A percentile compares a stretch with the other conserved stretches of the same genome.
These are phyloP conservation scores for Drosophila ohnishii DNA, from an alignment of 1,140 invertebrate species.

Conservation along the genomic window DNA sequence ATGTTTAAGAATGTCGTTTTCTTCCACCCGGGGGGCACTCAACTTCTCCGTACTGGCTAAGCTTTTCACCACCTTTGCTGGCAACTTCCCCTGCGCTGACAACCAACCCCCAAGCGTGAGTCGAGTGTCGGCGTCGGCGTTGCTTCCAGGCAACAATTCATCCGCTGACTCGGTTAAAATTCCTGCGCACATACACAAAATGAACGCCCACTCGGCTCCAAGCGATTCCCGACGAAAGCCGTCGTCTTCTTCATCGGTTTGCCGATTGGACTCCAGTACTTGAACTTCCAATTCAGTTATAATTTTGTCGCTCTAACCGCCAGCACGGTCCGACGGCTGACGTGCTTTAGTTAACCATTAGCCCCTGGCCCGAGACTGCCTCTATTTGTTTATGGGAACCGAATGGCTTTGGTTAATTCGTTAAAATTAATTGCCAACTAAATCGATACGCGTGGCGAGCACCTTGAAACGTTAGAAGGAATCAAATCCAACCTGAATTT, in stretches of 20 bases:
- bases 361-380: conserved; percentile 24
- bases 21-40: neutral
- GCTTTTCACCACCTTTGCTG: conserved; percentile 49
- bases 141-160: conserved; percentile 48
- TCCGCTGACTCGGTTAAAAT: conserved; percentile 43
- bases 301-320: conserved; percentile 76
- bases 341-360: conserved; percentile 40
- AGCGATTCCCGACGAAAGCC: conserved; percentile 31
- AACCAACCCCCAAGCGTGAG: conserved; percentile 33
- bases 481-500: conserved; percentile 1
- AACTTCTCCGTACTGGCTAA: conserved; percentile 10
- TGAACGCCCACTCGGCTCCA: conserved; percentile 54
- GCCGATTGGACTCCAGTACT: conserved; percentile 77
- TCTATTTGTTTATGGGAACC: conserved; percentile 47
- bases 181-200: conserved; percentile 69
- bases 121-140: conserved; percentile 22
- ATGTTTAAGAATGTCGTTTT: conserved; percentile 20
- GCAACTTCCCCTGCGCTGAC: conserved; percentile 38
- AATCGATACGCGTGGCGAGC: conserved; percentile 32
- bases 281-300: conserved; percentile 82
- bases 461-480: conserved; percentile 18
- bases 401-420: conserved; percentile 32
- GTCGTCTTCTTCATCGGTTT: conserved; percentile 23
- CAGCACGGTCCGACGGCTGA: conserved; percentile 61
- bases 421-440: conserved; percentile 24